Percentiles rank a stretch among this genome's conserved stretches.
Evolutionary conservation across 2,113 vertebrate genomes (phyloP).

Genomic region (Ahaetulla prasina): DNA sequence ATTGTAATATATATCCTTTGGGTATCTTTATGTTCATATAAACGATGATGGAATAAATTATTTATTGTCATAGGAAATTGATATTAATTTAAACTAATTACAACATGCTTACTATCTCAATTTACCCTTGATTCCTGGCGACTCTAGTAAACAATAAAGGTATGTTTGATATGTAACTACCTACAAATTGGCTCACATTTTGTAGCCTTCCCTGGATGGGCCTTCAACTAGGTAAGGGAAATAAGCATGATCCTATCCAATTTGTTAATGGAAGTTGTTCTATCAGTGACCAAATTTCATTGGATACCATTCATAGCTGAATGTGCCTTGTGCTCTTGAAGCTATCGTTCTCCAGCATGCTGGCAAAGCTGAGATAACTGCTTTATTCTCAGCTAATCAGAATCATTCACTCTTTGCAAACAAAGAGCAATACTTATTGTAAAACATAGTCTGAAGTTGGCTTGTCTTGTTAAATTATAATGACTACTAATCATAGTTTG

Average conservation of each 20-base stretch:
- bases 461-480: background rate
- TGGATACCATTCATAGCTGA: background rate
- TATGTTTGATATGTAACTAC: background rate
- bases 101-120: background rate
- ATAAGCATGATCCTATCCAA: background rate
- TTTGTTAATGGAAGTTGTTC: background rate
- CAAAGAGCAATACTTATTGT: background rate
- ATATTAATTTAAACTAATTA: background rate
- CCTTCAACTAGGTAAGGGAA: background rate
- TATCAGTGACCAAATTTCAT: background rate
- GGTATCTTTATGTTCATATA: background rate
- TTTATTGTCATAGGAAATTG: background rate
- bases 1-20: background rate
- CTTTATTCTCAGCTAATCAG: background rate
- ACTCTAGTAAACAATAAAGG: conserved; percentile 55
- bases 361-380: background rate
- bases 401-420: background rate
- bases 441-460: background rate
- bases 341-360: background rate
- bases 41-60: background rate
- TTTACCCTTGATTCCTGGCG: background rate
- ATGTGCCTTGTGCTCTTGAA: background rate
- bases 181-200: background rate
- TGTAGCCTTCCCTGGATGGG: background rate
- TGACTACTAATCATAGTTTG: background rate